These are phyloP conservation scores for Triplophysa siluroides DNA, from an alignment of 2,113 vertebrate species.

Conservation along the genomic window DNA sequence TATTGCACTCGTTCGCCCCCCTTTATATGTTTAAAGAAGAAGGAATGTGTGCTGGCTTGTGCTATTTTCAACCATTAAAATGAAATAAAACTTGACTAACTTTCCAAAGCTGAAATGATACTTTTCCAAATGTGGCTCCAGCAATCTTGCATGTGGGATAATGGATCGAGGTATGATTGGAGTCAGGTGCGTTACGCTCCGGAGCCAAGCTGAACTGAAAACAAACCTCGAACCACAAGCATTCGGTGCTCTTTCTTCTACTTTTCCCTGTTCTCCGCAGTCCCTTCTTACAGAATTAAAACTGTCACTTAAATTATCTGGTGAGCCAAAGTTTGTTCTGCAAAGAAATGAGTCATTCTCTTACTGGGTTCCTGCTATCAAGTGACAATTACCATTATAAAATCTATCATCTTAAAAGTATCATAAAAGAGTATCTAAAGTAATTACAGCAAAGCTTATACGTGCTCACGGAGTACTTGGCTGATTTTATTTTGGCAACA, in stretches of 20 bases:
- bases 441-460: neutral
- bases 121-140: slow-evolving; percentile 54
- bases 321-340: slow-evolving; percentile 8
- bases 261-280: slow-evolving; percentile 5
- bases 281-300: slow-evolving; percentile 21
- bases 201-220: slow-evolving; percentile 46
- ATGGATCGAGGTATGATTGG: slow-evolving; percentile 49
- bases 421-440: neutral
- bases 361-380: neutral
- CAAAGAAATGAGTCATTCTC: slow-evolving; percentile 2
- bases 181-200: slow-evolving; percentile 49
- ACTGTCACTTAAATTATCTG: slow-evolving; percentile 17
- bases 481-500: neutral
- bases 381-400: neutral
- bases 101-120: slow-evolving; percentile 49
- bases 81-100: slow-evolving; percentile 57
- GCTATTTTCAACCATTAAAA: slow-evolving; percentile 52
- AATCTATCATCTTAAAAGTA: slow-evolving; percentile 6
- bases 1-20: slow-evolving; percentile 40
- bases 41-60: slow-evolving; percentile 16
- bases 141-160: slow-evolving; percentile 38
- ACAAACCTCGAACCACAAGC: slow-evolving; percentile 39
- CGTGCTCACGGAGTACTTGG: too few species aligned
- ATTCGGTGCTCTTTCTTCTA: slow-evolving; percentile 9
- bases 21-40: slow-evolving; percentile 14